Percentiles rank a stretch among this genome's conserved stretches.
These are phyloP conservation scores for Penaeus chinensis DNA, from an alignment of 1,140 invertebrate species.

Conservation along the genomic window DNA sequence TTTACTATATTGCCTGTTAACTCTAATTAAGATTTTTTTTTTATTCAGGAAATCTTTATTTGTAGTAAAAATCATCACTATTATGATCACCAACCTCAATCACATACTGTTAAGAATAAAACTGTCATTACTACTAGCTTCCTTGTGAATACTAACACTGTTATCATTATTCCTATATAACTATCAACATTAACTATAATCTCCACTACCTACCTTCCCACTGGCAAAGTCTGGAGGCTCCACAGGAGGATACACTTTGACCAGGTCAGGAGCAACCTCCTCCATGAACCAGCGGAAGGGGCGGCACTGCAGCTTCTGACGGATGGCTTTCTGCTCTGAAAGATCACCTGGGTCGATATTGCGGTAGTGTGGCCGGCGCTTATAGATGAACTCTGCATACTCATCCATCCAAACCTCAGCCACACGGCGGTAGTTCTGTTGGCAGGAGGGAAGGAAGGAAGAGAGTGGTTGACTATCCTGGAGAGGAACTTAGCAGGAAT, in stretches of 20 bases:
- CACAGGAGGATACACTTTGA: slow-evolving; percentile 90
- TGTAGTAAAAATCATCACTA: no score
- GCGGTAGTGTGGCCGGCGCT: slow-evolving; percentile 81
- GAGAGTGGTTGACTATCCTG: not conserved
- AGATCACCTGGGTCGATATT: slow-evolving; percentile 78
- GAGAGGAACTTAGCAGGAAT: no score
- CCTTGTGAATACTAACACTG: not conserved
- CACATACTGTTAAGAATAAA: no score
- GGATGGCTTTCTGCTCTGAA: slow-evolving; percentile 80
- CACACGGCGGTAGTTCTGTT: slow-evolving; percentile 74
- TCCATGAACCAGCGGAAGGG: slow-evolving; percentile 97
- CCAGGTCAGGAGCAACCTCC: slow-evolving; percentile 91
- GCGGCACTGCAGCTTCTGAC: slow-evolving; percentile 85
- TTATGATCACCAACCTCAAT: no score
- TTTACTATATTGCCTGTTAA: not conserved
- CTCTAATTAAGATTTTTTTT: no score
- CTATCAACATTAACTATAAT: not conserved
- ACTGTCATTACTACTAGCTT: not conserved
- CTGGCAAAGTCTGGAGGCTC: slow-evolving; percentile 83
- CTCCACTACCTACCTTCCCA: slow-evolving; percentile 65
- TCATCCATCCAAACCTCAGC: slow-evolving; percentile 81
- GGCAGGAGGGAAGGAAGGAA: slow-evolving; percentile 61
- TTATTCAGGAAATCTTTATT: no score
- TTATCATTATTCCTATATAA: not conserved
- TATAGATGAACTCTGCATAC: slow-evolving; percentile 87